Base-by-base conservation (phyloP, 2,797 vertebrate species). In the Melanogrammus aeglefinus region DNA sequence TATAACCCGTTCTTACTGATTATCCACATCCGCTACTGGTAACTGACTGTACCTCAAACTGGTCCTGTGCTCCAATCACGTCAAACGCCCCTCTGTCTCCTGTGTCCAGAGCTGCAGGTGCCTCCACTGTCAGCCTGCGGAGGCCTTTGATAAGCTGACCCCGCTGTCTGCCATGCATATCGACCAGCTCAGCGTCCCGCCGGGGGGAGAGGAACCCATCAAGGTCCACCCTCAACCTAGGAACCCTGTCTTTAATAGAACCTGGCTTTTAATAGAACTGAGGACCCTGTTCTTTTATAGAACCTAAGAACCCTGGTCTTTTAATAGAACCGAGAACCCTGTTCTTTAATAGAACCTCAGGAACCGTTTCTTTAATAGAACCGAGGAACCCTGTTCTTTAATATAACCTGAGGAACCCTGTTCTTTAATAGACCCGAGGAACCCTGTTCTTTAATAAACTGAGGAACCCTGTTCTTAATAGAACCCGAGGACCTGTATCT, bases 161-260 rank as follows among this genome's bases (percentile, higher is more conserved):
- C 97, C 96, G 0, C 92, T 90, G 35, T 96, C 98, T 0, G 96
- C 97, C 0, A 97, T n/a, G 98, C 3, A 99, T 99, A 99, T 99
- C 3, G 97, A 99, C 91, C 98, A 99, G 85, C 94, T 99, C 79
- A 99, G 98, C 38, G 81, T 93, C 1, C 78, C 94, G 9, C 92
- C 96, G 0, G 94, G 80, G 24, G 86, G 86, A 8, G 88, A 86
- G 0, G 94, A 96, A 1, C 97, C 97, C 0, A 95, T 97, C 6
- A 96, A 95, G 85, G 97, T 93, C 14, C 13, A 71, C 51, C 6
- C 7, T 35, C 13, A 70, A 51, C 66, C 24, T 0, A 70, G 24
- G 66, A 70, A 3, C 27, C 8, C 12, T 8, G 24, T 24, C n/a
- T n/a, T n/a, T n/a, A n/a, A n/a, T n/a, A n/a, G n/a, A n/a, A n/a